Conservation (phyloP, 2,888 invertebrate genomes). For the Drosophila parthenogenetica region DNA sequence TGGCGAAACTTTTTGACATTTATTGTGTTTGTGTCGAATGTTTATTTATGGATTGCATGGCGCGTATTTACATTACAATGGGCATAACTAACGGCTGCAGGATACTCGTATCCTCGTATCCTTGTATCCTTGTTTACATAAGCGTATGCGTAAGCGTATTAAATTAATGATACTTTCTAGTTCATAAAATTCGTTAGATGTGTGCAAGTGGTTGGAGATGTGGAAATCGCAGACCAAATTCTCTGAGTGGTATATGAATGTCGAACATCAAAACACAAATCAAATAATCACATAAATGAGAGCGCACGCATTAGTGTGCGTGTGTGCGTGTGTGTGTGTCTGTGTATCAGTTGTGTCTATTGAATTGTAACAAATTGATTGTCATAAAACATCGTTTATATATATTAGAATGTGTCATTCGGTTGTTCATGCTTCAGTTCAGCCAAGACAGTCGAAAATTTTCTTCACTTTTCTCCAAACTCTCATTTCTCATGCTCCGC, state of each 20-base stretch:
- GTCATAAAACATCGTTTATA: slow-evolving; percentile 83
- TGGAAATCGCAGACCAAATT: background rate
- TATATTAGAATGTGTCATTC: slow-evolving; percentile 80
- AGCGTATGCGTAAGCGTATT: slow-evolving; percentile 72
- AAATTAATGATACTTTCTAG: slow-evolving; percentile 85
- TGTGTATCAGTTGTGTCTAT: slow-evolving; percentile 67
- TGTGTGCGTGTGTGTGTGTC: slow-evolving; percentile 27
- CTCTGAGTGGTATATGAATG: slow-evolving; percentile 51
- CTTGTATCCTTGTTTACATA: slow-evolving; percentile 43
- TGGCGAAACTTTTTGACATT: slow-evolving; percentile 82
- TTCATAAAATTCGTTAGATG: slow-evolving; percentile 83
- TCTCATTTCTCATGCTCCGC: slow-evolving; percentile 17
- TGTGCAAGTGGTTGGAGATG: slow-evolving; percentile 8
- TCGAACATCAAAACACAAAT: slow-evolving; percentile 76
- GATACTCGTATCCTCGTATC: slow-evolving; percentile 25
- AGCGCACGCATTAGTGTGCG: slow-evolving; percentile 44
- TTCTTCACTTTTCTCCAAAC: slow-evolving; percentile 8
- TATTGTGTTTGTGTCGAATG: slow-evolving; percentile 83
- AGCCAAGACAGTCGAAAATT: slow-evolving; percentile 48
- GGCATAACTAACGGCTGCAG: slow-evolving; percentile 72
- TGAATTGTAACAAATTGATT: slow-evolving; percentile 84
- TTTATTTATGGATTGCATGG: slow-evolving; percentile 80
- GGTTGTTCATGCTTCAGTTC: slow-evolving; percentile 75
- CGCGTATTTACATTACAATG: slow-evolving; percentile 80
- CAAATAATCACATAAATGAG: slow-evolving; percentile 82